These are phyloP conservation scores for Aplodontia rufa DNA, from an alignment of 2,113 vertebrate genomes.

Conservation along the genomic window DNA sequence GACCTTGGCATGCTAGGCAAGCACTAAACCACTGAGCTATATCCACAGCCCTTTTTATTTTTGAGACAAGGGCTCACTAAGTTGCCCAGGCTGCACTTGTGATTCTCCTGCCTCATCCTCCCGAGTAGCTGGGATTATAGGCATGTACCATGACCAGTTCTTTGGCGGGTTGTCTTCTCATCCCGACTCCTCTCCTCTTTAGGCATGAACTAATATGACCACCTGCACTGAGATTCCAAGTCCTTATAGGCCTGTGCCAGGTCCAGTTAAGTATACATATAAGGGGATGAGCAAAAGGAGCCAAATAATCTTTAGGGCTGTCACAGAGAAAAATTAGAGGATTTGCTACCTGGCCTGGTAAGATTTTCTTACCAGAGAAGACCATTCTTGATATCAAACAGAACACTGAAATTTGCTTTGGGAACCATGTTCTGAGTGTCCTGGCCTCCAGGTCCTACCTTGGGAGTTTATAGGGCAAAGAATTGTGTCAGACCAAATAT, in stretches of 20 bases:
- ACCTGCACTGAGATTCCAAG: not conserved
- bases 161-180: not conserved
- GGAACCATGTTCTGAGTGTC: not conserved
- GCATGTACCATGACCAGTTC: not conserved
- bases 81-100: not conserved
- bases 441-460: not conserved
- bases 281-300: not conserved
- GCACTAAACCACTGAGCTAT: not conserved
- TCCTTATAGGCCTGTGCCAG: not conserved
- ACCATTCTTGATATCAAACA: not conserved
- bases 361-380: not conserved
- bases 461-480: not conserved
- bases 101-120: not conserved
- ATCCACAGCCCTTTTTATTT: not conserved
- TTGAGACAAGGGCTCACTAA: not conserved
- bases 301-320: not conserved
- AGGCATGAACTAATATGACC: not conserved
- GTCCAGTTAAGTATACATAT: not conserved
- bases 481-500: not conserved
- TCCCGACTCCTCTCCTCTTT: not conserved
- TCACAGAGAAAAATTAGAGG: slow-evolving; percentile 14
- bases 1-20: too few relatives aligned
- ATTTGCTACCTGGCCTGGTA: not conserved
- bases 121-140: not conserved
- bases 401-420: not conserved